A percentile compares a stretch with the other conserved stretches of the same genome.
Evolutionary conservation across 2,113 vertebrate genomes (phyloP).

Genomic region (Equus przewalskii): DNA sequence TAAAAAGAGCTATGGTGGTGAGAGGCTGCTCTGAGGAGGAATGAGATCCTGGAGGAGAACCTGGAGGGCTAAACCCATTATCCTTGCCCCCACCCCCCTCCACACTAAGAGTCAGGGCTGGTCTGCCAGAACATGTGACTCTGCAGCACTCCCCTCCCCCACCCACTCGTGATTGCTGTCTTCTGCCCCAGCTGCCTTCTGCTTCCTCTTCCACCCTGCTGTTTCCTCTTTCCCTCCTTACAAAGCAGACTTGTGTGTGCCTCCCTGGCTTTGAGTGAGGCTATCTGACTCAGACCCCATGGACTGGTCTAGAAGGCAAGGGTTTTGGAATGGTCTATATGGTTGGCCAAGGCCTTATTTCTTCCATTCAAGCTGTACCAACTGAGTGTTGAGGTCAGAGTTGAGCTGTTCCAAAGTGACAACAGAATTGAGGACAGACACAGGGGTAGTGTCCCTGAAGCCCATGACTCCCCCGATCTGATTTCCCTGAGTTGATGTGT

Average conservation of each 20-base stretch:
- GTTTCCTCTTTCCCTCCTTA: conserved; percentile 66
- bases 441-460: neutral
- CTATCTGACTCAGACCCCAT: neutral
- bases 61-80: rapidly evolving
- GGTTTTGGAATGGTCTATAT: neutral
- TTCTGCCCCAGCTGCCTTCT: neutral
- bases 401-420: neutral
- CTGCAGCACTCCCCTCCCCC: neutral
- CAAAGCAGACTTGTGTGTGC: neutral
- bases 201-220: conserved; percentile 64
- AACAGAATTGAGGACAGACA: neutral
- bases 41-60: neutral
- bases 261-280: neutral
- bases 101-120: neutral
- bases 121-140: neutral
- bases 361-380: neutral
- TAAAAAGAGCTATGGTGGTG: neutral
- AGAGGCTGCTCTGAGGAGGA: neutral
- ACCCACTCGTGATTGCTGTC: neutral
- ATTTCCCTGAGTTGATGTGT: neutral
- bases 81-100: too few species aligned
- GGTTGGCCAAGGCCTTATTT: neutral
- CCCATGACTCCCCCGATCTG: neutral
- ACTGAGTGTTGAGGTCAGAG: neutral
- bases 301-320: neutral